Evolutionary conservation across 2,888 invertebrate genomes (phyloP).

Genomic region (Hecatera dysodea): DNA sequence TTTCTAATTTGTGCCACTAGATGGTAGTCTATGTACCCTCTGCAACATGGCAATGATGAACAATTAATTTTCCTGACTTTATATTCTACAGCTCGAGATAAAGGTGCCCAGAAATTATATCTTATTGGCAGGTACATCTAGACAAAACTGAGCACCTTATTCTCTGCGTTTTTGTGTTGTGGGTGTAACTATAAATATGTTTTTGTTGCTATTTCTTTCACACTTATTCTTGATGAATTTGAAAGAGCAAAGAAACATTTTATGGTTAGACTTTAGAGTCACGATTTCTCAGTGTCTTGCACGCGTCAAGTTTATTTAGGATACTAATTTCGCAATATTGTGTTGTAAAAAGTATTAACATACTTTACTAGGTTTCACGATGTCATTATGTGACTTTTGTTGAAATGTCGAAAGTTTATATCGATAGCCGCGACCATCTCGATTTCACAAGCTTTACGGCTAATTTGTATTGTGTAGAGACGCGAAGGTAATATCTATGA

Average conservation of each 20-base stretch:
- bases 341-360: constrained; percentile 49
- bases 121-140: constrained; percentile 8
- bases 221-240: constrained; percentile 4
- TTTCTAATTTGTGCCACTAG: neutral
- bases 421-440: constrained; percentile 36
- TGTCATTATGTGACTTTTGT: constrained; percentile 41
- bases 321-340: constrained; percentile 43
- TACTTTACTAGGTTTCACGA: constrained; percentile 46
- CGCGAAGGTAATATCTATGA: constrained; percentile 41
- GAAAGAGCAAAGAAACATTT: constrained; percentile 24
- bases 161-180: constrained; percentile 19
- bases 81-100: constrained; percentile 7
- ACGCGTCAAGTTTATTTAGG: constrained; percentile 40
- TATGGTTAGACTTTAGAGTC: constrained; percentile 19
- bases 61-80: constrained; percentile 1
- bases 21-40: neutral
- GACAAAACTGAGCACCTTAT: constrained; percentile 3
- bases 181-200: constrained; percentile 13
- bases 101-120: neutral
- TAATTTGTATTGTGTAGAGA: constrained; percentile 31
- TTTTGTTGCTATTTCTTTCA: constrained; percentile 28
- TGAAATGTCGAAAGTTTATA: constrained; percentile 43
- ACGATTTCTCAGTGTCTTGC: constrained; percentile 45
- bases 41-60: neutral
- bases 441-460: constrained; percentile 44